phyloP scores from a whole-genome alignment of 2,888 invertebrate genomes.

The Amorpha juglandis region DNA sequence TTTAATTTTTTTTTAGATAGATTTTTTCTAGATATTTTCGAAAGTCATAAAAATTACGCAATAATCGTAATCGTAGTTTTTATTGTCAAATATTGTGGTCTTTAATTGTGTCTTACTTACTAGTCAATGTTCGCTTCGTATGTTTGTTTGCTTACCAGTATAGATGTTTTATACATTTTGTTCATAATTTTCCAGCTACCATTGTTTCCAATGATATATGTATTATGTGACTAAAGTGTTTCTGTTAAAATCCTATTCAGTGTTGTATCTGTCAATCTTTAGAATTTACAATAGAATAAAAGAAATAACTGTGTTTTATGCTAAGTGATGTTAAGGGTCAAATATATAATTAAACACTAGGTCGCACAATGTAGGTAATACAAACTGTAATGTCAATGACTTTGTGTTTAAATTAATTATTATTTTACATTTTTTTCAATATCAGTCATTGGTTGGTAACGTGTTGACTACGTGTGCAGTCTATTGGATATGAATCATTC shows the following conservation, averaged over 20 bases:
- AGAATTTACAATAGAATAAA: constrained; percentile 8
- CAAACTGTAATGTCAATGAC: background rate
- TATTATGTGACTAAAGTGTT: too few relatives aligned
- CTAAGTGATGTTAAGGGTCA: constrained; percentile 11
- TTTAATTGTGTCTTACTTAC: too few relatives aligned
- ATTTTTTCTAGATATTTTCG: too few relatives aligned
- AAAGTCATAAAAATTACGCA: too few relatives aligned
- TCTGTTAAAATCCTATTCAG: background rate
- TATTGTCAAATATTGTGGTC: too few relatives aligned
- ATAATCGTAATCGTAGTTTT: too few relatives aligned
- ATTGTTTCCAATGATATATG: background rate
- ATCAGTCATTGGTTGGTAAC: background rate
- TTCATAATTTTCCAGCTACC: background rate
- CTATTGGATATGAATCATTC: too few relatives aligned
- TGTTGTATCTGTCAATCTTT: background rate
- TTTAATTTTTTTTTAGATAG: too few relatives aligned
- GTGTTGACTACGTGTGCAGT: too few relatives aligned
- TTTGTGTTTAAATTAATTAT: background rate
- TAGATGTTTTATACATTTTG: too few relatives aligned
- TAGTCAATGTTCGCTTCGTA: too few relatives aligned
- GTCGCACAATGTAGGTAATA: background rate
- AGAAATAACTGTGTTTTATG: constrained; percentile 3
- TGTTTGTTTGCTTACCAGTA: too few relatives aligned
- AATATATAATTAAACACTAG: background rate
- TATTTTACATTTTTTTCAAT: background rate